phyloP scores from a whole-genome alignment of 2,113 vertebrate species.

The Aramus guarauna region DNA sequence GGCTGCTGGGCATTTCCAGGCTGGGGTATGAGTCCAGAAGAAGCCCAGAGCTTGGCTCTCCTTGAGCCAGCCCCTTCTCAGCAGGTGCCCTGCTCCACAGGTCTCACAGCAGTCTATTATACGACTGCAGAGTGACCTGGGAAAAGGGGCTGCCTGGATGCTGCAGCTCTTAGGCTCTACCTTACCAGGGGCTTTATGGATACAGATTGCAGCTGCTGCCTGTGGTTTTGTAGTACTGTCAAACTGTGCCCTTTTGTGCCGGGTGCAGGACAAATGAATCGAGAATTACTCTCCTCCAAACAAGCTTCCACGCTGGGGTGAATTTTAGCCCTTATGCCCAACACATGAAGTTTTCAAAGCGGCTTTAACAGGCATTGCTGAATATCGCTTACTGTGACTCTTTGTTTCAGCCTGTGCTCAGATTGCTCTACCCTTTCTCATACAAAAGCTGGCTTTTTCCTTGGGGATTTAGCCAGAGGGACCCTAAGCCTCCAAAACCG shows the following conservation, averaged over 20 bases:
- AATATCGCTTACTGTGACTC: not conserved
- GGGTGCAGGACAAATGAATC: not conserved
- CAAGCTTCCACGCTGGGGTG: not conserved
- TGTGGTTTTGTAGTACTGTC: too few relatives aligned
- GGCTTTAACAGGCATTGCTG: not conserved
- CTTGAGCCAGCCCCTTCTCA: not conserved
- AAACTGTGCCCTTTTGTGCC: not conserved
- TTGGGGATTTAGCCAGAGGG: not conserved
- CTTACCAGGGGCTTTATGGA: accelerated
- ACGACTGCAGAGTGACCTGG: accelerated
- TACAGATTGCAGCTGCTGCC: not conserved
- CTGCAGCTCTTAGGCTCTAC: not conserved
- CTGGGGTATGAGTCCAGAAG: not conserved
- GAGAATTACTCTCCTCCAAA: not conserved
- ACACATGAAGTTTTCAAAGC: not conserved
- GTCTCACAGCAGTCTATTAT: accelerated
- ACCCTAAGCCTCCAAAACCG: not conserved
- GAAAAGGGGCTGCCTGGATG: not conserved
- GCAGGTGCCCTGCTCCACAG: not conserved
- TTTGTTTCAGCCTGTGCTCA: not conserved
- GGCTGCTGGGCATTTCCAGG: not conserved
- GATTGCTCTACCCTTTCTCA: not conserved
- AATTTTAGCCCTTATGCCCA: not conserved
- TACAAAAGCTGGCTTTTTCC: not conserved
- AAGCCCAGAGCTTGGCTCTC: not conserved